Evolutionary conservation across 2,113 vertebrate species (phyloP).

Genomic region (Tringa solitaria): DNA sequence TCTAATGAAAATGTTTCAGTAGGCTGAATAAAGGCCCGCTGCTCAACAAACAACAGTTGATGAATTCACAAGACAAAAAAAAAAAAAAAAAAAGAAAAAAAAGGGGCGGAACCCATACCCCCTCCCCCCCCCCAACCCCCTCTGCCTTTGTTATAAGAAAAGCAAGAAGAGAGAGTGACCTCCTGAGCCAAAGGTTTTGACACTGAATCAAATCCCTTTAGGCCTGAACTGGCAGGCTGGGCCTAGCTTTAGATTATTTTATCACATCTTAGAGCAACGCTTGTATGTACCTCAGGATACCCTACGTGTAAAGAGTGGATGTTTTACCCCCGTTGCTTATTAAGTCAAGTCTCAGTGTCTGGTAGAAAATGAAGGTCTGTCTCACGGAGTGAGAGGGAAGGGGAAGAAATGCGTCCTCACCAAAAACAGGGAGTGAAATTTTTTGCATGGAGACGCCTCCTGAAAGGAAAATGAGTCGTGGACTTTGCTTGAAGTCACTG

Average conservation of each 20-base stretch:
- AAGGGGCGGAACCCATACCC: constrained; percentile 32
- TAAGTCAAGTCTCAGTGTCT: constrained; percentile 87
- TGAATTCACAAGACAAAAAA: constrained; percentile 78
- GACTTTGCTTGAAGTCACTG: neutral
- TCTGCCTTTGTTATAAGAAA: constrained; percentile 87
- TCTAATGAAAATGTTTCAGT: constrained; percentile 95
- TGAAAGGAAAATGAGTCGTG: neutral
- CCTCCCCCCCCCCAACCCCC: constrained; percentile 26
- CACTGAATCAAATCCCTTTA: constrained; percentile 98
- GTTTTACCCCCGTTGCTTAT: constrained; percentile 80
- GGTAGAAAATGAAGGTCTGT: constrained; percentile 77
- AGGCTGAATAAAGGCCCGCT: constrained; percentile 80
- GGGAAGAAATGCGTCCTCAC: neutral
- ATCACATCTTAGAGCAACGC: constrained; percentile 87
- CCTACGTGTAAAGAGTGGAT: constrained; percentile 77
- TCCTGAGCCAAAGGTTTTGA: constrained; percentile 92
- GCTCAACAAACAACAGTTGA: constrained; percentile 77
- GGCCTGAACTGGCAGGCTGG: constrained; percentile 88
- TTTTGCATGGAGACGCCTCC: neutral
- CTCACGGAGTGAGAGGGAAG: neutral
- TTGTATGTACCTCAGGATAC: constrained; percentile 82
- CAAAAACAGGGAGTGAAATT: neutral
- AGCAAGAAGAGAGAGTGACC: constrained; percentile 92
- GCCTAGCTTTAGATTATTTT: constrained; percentile 89
- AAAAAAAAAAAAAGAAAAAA: neutral